These are phyloP conservation scores for Protosalanx chinensis DNA, from an alignment of 2,797 vertebrate genomes.

Conservation along the genomic window DNA sequence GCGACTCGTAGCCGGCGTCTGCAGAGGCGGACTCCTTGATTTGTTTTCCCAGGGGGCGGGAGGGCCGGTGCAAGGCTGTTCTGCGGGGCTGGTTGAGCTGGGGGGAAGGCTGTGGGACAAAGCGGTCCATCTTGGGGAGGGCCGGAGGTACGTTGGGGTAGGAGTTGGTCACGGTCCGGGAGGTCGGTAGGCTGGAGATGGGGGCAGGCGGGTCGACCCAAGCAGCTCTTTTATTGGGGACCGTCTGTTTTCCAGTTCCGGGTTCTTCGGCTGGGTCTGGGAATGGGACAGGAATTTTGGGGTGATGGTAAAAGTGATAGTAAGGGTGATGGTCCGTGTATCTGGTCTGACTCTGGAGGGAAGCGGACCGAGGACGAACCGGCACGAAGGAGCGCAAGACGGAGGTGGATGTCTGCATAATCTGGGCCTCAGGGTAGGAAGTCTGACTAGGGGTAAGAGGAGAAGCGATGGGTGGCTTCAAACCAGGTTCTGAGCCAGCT, in stretches of 20 bases:
- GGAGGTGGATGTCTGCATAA: not conserved
- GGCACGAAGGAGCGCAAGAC: not conserved
- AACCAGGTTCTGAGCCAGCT: not conserved
- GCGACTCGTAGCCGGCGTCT: not conserved
- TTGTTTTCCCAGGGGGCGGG: too few species aligned
- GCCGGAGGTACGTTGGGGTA: slow-evolving; percentile 10
- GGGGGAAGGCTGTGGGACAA: not conserved
- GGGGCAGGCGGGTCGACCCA: not conserved
- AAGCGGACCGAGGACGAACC: slow-evolving; percentile 6
- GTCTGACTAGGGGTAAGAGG: not conserved
- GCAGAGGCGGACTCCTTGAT: too few species aligned
- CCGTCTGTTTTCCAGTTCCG: slow-evolving; percentile 19
- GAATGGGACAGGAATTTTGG: slow-evolving; percentile 54
- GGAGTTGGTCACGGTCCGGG: slow-evolving; percentile 24
- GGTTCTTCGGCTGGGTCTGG: slow-evolving; percentile 14
- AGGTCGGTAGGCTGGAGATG: slow-evolving; percentile 13
- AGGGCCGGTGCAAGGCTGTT: not conserved
- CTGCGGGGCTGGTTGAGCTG: not conserved
- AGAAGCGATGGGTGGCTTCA: not conserved
- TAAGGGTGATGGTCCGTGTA: slow-evolving; percentile 45
- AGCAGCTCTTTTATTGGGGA: not conserved
- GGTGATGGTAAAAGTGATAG: slow-evolving; percentile 66
- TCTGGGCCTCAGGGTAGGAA: not conserved
- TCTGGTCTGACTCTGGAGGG: slow-evolving; percentile 27
- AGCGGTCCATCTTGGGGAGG: not conserved